Conservation (phyloP, 2,888 invertebrate genomes). For the Cactoblastis cactorum region DNA sequence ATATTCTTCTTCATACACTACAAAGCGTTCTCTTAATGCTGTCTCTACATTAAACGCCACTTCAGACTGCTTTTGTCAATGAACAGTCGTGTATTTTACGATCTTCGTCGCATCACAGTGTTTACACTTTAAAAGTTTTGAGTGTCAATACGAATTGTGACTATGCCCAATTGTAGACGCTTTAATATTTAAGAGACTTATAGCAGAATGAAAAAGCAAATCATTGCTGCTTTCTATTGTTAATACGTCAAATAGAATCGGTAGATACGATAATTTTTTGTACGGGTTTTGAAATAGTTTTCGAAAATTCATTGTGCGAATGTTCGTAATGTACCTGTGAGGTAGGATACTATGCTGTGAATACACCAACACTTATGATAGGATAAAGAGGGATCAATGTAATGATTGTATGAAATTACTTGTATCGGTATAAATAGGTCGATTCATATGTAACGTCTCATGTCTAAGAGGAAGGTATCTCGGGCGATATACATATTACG, state of each 20-base stretch:
- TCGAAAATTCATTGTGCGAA: conserved; percentile 41
- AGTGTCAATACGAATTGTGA: conserved; percentile 52
- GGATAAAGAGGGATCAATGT: conserved; percentile 69
- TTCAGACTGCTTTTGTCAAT: conserved; percentile 52
- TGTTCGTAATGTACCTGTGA: conserved; percentile 41
- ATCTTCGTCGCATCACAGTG: conserved; percentile 47
- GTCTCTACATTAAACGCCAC: conserved; percentile 40
- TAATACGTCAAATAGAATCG: conserved; percentile 30
- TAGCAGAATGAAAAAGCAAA: conserved; percentile 32
- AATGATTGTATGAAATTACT: conserved; percentile 41
- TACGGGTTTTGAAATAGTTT: conserved; percentile 72
- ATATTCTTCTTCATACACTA: conserved; percentile 97
- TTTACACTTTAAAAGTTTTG: conserved; percentile 49
- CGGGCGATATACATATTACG: background rate
- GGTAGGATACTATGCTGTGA: conserved; percentile 45
- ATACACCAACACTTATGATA: conserved; percentile 58
- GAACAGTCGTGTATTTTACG: conserved; percentile 48
- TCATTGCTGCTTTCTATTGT: conserved; percentile 46
- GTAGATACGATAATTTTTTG: conserved; percentile 51
- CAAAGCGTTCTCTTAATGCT: conserved; percentile 88
- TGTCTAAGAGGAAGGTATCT: conserved; percentile 13
- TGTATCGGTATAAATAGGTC: conserved; percentile 29
- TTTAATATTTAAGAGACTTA: conserved; percentile 42
- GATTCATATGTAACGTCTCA: conserved; percentile 18
- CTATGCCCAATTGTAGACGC: conserved; percentile 47